phyloP scores from a whole-genome alignment of 2,888 invertebrate species.

The Sclerodermus sp. region DNA sequence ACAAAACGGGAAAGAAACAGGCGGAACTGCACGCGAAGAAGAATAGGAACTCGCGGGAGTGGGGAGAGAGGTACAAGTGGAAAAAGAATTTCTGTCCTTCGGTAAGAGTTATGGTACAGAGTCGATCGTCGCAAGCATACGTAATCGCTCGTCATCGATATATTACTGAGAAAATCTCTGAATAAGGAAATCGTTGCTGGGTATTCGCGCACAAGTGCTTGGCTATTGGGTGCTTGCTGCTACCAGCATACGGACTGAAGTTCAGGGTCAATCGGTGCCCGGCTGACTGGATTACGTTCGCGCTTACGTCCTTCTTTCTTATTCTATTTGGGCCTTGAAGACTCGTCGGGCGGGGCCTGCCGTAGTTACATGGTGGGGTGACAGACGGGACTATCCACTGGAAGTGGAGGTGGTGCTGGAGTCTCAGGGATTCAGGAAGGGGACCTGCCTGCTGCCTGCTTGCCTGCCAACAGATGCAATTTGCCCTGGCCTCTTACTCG shows the following conservation, averaged over 20 bases:
- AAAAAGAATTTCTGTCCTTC: constrained; percentile 28
- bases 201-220: constrained; percentile 11
- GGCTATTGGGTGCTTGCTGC: not conserved
- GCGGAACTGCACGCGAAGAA: constrained; percentile 11
- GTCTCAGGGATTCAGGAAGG: too few species aligned
- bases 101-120: constrained; percentile 37
- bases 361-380: not conserved
- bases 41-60: too few species aligned
- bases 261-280: constrained; percentile 51
- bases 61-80: not conserved
- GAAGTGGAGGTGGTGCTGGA: too few species aligned
- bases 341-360: constrained; percentile 31
- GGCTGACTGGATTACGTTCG: constrained; percentile 39
- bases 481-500: too few species aligned
- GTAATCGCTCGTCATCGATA: constrained; percentile 35
- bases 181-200: constrained; percentile 48
- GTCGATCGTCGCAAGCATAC: constrained; percentile 32
- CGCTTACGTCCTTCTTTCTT: constrained; percentile 42
- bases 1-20: constrained; percentile 1
- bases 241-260: constrained; percentile 30
- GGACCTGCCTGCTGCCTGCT: too few species aligned
- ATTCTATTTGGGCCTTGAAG: constrained; percentile 52
- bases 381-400: not conserved
- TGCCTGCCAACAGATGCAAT: too few species aligned
- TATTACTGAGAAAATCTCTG: constrained; percentile 45